Base-by-base conservation (phyloP, 2,888 invertebrate genomes). In the Temnothorax rugatulus region DNA sequence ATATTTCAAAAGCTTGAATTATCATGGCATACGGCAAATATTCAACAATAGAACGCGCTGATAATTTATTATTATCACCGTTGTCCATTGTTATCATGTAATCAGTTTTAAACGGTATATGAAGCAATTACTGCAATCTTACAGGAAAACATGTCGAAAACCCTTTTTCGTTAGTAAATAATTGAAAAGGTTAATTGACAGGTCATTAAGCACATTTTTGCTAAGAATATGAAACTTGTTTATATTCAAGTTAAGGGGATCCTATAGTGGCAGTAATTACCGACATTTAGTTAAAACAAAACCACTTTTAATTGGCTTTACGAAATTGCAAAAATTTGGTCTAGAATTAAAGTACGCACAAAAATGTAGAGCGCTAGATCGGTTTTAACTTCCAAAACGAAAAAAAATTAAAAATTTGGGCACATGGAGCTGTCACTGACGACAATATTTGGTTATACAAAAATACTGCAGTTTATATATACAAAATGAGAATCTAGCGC, bases 1-100 rank as follows among this genome's bases (percentile, higher is more conserved):
- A 69, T 29, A 57, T 69, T 79, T 71, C 59, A 21, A 71, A 71
- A 71, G 79, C 79, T 21, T 54, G 52, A 77, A 79, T 71, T 59
- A 79, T 79, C 41, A 77, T 2, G 7, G 44, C 57, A 34, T 11
- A 29, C 54, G 52, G 68, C 41, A 54, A 77, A 79, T 34, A 44
- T 77, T 54, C 68, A 68, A 77, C 54, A 68, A 54, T n/a, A 29
- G 41, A 77, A 41, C 52, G 25, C 7, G 25, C 73, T 13, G 50
- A 76, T 76, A 59, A 79, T 69, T 79, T 21, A 69, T 79, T 79
- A 79, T 47, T 54, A 66, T 54, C 52, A 18, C 47, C 18, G 29
- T 47, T 50, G 18, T 50, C 18, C 29, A 21, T 69, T 69, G 77
- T 77, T 77, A 69, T 44, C 29, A 15, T 13, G 44, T 77, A 69